Evolutionary conservation across 1,140 invertebrate genomes (phyloP).

Genomic region (Polypedilum pembai): DNA sequence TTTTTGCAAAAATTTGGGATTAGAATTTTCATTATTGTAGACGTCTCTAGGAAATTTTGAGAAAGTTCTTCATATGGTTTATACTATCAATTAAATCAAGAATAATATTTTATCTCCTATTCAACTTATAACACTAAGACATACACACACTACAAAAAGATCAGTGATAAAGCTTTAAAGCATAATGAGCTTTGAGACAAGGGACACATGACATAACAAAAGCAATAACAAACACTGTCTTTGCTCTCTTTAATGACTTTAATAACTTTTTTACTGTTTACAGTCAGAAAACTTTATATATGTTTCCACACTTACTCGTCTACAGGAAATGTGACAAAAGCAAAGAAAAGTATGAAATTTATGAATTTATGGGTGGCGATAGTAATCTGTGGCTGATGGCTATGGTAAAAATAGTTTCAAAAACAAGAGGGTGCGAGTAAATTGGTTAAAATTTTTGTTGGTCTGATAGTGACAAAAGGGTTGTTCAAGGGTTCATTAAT

Average conservation of each 20-base stretch:
- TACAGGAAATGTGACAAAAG: conserved; percentile 17
- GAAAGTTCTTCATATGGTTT: too few relatives aligned
- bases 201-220: background rate
- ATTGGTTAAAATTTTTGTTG: conserved; percentile 19
- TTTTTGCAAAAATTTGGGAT: too few relatives aligned
- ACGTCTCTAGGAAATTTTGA: too few relatives aligned
- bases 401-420: background rate
- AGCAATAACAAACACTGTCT: background rate
- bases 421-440: background rate
- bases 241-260: background rate
- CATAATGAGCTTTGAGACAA: too few relatives aligned
- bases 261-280: conserved; percentile 8
- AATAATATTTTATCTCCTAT: too few relatives aligned
- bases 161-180: too few relatives aligned
- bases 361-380: conserved; percentile 16
- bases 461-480: conserved; percentile 28
- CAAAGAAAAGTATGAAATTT: conserved; percentile 14
- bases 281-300: background rate
- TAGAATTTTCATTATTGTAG: too few relatives aligned
- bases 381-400: background rate
- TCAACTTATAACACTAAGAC: too few relatives aligned
- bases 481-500: conserved; percentile 27
- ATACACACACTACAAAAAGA: too few relatives aligned
- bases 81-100: too few relatives aligned
- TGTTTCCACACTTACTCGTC: background rate